Evolutionary conservation across 2,888 invertebrate genomes (phyloP).

Genomic region (Dioctria rufipes): DNA sequence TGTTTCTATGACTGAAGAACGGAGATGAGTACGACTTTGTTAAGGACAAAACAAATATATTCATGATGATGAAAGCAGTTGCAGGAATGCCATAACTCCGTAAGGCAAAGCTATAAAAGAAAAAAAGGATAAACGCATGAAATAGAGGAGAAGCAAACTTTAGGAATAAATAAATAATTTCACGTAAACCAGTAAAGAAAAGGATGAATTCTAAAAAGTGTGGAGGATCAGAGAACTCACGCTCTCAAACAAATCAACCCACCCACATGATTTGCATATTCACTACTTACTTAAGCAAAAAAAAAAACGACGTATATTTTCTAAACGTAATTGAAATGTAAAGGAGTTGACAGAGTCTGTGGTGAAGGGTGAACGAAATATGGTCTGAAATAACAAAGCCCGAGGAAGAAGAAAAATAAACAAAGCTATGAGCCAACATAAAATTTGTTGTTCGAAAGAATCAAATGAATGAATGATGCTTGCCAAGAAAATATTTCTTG

Average conservation of each 20-base stretch:
- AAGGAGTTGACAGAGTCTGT: conserved; percentile 11
- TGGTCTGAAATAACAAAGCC: conserved; percentile 1
- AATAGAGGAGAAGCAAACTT: conserved; percentile 33
- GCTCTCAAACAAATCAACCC: conserved; percentile 10
- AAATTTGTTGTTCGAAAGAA: conserved; percentile 52
- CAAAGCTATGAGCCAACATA: conserved; percentile 31
- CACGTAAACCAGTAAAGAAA: not conserved
- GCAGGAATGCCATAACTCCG: conserved; percentile 30
- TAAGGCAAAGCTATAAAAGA: conserved; percentile 23
- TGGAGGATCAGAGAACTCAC: not conserved
- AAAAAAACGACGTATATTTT: conserved; percentile 23
- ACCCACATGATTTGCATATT: conserved; percentile 44
- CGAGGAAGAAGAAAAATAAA: conserved; percentile 29
- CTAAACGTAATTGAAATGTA: conserved; percentile 51
- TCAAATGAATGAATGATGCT: conserved; percentile 53
- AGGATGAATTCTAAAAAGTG: not conserved
- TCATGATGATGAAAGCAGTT: conserved; percentile 48
- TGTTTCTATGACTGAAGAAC: conserved; percentile 3
- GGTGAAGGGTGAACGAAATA: not conserved
- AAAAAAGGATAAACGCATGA: conserved; percentile 40
- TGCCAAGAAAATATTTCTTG: conserved; percentile 51
- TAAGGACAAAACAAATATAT: conserved; percentile 44
- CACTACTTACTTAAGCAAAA: conserved; percentile 40
- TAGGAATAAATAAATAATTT: conserved; percentile 51
- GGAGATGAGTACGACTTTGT: conserved; percentile 15